Conservation (phyloP, 2,888 invertebrate species). For the Mimas tiliae region DNA sequence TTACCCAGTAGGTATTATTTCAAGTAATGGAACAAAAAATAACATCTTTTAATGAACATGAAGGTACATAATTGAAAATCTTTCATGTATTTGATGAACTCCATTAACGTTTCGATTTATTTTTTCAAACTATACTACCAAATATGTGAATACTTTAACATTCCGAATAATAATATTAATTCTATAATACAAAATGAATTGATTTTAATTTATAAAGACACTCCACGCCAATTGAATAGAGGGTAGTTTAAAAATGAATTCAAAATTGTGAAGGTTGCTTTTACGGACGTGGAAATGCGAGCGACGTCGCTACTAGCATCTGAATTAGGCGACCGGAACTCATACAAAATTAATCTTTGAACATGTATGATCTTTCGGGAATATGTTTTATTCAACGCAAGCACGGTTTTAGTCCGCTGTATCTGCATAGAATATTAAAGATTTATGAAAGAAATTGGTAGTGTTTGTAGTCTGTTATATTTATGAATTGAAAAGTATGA, state of each 20-base stretch:
- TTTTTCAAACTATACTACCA: too few species aligned
- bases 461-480: not conserved
- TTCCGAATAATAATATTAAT: too few species aligned
- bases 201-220: too few species aligned
- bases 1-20: too few species aligned
- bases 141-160: too few species aligned
- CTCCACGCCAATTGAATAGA: not conserved
- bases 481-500: too few species aligned
- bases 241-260: constrained; percentile 17
- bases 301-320: constrained; percentile 5
- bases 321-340: constrained; percentile 15
- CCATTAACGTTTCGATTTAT: too few species aligned
- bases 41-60: too few species aligned
- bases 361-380: not conserved
- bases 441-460: constrained; percentile 5
- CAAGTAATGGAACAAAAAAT: too few species aligned
- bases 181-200: too few species aligned
- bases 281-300: constrained; percentile 13
- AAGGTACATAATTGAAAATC: too few species aligned
- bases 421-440: not conserved
- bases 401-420: not conserved
- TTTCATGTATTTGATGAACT: too few species aligned
- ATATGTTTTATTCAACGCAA: constrained; percentile 7
- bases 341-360: constrained; percentile 11
- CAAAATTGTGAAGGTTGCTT: not conserved